These are phyloP conservation scores for Odontocerum albicorne DNA, from an alignment of 2,888 invertebrate species.

Conservation along the genomic window DNA sequence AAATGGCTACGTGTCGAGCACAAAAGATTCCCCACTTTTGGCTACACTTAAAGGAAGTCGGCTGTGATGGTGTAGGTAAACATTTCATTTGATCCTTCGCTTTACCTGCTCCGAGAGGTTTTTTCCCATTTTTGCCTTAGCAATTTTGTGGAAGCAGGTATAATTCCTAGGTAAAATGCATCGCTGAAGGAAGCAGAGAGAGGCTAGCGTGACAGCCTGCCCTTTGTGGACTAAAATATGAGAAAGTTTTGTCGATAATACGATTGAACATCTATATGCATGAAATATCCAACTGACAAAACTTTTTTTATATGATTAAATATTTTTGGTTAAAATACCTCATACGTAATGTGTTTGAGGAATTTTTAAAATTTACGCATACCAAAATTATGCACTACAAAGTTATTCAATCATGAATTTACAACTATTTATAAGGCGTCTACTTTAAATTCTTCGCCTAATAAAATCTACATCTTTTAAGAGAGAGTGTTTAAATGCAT, in stretches of 20 bases:
- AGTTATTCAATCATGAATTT: too few species aligned
- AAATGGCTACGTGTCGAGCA: neutral
- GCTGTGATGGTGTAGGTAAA: constrained; percentile 1
- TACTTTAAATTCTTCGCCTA: too few species aligned
- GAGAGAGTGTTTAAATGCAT: too few species aligned
- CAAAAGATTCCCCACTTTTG: constrained; percentile 9
- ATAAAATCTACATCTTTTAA: too few species aligned
- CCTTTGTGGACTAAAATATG: constrained; percentile 10
- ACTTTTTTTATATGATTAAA: too few species aligned
- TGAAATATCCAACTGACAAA: too few species aligned
- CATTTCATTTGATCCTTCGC: neutral
- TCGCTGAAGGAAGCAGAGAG: neutral
- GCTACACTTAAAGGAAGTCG: constrained; percentile 7
- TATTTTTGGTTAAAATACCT: too few species aligned
- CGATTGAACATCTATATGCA: too few species aligned
- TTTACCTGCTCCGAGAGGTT: constrained; percentile 10
- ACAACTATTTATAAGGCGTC: too few species aligned
- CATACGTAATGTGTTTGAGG: too few species aligned
- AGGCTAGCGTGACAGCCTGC: neutral
- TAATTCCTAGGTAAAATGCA: constrained; percentile 9
- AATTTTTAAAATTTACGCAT: too few species aligned
- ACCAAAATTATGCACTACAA: too few species aligned
- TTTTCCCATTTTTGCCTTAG: constrained; percentile 9
- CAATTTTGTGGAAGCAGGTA: constrained; percentile 13
- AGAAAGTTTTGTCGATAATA: constrained; percentile 29